Evolutionary conservation across 2,888 invertebrate species (phyloP).

Genomic region (Thalpophila matura): DNA sequence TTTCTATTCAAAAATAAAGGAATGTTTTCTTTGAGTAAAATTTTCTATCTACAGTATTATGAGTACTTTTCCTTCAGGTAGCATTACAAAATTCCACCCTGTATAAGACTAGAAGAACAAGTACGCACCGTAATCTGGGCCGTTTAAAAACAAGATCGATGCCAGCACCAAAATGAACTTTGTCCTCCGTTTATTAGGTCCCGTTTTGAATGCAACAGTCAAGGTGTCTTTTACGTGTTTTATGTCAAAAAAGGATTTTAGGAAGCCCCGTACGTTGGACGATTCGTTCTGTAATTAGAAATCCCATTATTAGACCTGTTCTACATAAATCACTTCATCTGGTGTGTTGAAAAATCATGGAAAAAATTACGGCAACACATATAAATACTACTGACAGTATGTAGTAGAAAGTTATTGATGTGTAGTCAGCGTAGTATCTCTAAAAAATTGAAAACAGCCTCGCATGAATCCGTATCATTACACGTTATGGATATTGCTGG

Average conservation of each 20-base stretch:
- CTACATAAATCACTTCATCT: conserved; percentile 33
- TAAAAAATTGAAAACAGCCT: too few species aligned
- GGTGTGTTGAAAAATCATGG: conserved; percentile 13
- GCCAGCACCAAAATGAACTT: conserved; percentile 82
- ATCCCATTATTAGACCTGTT: conserved; percentile 55
- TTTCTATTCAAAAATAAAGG: too few species aligned
- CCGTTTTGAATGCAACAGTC: conserved; percentile 87
- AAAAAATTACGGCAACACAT: neutral
- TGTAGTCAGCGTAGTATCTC: too few species aligned
- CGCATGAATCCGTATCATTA: too few species aligned
- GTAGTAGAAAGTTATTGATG: neutral
- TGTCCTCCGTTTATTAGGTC: conserved; percentile 78
- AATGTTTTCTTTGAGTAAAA: too few species aligned
- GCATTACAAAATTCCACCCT: too few species aligned
- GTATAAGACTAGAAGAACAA: conserved; percentile 65
- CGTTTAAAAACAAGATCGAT: conserved; percentile 82
- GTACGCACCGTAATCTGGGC: conserved; percentile 81
- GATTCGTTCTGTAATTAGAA: conserved; percentile 76
- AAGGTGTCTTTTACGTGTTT: conserved; percentile 88
- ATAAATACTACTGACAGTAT: neutral
- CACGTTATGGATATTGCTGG: too few species aligned
- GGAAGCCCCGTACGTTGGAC: conserved; percentile 69
- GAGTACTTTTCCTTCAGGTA: too few species aligned
- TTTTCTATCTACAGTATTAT: too few species aligned
- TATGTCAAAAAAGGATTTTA: conserved; percentile 88